phyloP scores from a whole-genome alignment of 2,113 vertebrate genomes.

The Arothron firmamentum region DNA sequence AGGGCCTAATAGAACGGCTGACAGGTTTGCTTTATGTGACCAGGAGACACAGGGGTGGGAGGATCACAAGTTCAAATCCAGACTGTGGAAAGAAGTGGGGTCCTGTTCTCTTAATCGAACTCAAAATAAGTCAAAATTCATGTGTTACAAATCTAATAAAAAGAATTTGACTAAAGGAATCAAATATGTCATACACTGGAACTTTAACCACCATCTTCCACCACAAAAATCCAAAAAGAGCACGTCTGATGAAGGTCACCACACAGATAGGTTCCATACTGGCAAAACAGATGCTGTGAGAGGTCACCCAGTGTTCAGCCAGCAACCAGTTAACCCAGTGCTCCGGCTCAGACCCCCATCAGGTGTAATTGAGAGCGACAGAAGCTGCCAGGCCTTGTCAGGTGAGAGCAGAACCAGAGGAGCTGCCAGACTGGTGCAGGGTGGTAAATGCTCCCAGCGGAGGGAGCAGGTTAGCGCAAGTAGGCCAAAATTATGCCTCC shows the following conservation, averaged over 20 bases:
- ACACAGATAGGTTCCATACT: constrained; percentile 27
- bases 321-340: constrained; percentile 47
- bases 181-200: too few species aligned
- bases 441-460: constrained; percentile 67
- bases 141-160: too few species aligned
- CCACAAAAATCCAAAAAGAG: too few species aligned
- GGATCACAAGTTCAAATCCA: constrained; percentile 44
- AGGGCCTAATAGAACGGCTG: constrained; percentile 47
- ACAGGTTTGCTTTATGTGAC: constrained; percentile 31
- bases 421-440: constrained; percentile 46
- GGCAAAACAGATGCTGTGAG: constrained; percentile 42
- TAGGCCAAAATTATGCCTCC: constrained; percentile 41
- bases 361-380: constrained; percentile 68
- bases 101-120: too few species aligned
- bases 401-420: constrained; percentile 62
- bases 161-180: too few species aligned
- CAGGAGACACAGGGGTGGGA: constrained; percentile 22
- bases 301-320: constrained; percentile 56
- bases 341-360: constrained; percentile 59
- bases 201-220: too few species aligned
- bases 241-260: constrained; percentile 12
- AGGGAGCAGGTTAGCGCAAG: constrained; percentile 45
- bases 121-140: too few species aligned
- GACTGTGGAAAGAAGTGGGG: constrained; percentile 1
- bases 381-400: constrained; percentile 68